Evolutionary conservation across 2,888 invertebrate genomes (phyloP), one percentile per base, ranked within the genome.

Genomic region (Epirrhoe alternata): DNA sequence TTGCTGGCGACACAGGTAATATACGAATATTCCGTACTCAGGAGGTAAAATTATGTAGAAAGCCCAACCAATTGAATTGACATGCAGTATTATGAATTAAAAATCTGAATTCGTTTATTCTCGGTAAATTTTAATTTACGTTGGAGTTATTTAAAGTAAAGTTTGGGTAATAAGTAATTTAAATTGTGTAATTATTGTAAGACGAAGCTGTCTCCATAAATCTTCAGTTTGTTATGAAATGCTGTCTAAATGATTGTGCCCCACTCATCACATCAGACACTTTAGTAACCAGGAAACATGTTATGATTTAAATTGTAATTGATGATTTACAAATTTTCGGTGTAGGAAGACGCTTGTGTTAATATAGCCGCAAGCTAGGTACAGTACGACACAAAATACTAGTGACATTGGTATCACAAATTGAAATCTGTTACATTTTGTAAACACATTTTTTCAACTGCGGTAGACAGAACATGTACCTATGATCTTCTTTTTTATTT

Each of bases 291-390:
- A 75, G 78, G 78, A 79, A 78, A 75, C 33, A 42, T 65, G 31
- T 66, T 71, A 62, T 70, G 49, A 64, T 42, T 69, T 72, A 72
- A 76, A 79, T 77, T 74, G 78, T 76, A 76, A 72, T 70, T 79
- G 70, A 78, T 79, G 80, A 77, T 77, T 69, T 62, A 62, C 60
- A 72, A 59, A 54, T 66, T 69, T 59, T 71, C 12, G 57, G 65
- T 67, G 70, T 72, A 71, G 66, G 72, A 71, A 71, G 73, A 66
- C 51, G 66, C 66, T 70, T 52, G 63, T 68, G 72, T 65, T 54
- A 47, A 67, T 57, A 72, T 60, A 24, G 70, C 72, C 65, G 60
- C 69, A 51, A 69, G 73, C 72, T 45, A 53, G 14, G 38, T 45
- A 63, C 68, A 62, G 12, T 65, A 67, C 65, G n/a, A 64, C 45